Evolutionary conservation across 2,113 vertebrate species (phyloP).

Genomic region (Pomatostomus ruficeps): DNA sequence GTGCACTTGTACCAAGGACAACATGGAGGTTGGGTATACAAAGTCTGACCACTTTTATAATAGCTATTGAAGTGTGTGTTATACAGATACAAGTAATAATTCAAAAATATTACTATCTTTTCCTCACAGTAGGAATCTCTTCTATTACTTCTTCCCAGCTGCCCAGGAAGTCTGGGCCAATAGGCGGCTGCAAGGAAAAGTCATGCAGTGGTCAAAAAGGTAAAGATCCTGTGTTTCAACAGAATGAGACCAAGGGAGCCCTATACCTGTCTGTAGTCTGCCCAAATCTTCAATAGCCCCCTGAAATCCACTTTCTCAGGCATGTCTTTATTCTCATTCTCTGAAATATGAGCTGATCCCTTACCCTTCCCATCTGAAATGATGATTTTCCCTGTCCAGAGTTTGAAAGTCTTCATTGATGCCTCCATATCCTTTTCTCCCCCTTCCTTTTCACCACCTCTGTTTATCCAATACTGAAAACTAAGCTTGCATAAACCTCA

Average conservation of each 20-base stretch:
- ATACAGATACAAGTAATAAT: background rate
- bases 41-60: background rate
- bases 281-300: background rate
- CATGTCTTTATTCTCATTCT: background rate
- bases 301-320: background rate
- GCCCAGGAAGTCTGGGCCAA: background rate
- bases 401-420: background rate
- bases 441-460: fast-evolving
- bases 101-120: background rate
- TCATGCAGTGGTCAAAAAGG: background rate
- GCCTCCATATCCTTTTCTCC: background rate
- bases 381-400: background rate
- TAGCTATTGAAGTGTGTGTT: fast-evolving
- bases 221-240: background rate
- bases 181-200: background rate
- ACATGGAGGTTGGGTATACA: background rate
- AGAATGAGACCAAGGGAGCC: background rate
- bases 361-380: background rate
- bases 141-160: background rate
- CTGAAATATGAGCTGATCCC: background rate
- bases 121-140: background rate
- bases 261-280: background rate
- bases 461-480: background rate
- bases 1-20: background rate
- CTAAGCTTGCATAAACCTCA: background rate